Evolutionary conservation across 2,888 invertebrate genomes (phyloP).

Genomic region (Zootermopsis nevadensis): DNA sequence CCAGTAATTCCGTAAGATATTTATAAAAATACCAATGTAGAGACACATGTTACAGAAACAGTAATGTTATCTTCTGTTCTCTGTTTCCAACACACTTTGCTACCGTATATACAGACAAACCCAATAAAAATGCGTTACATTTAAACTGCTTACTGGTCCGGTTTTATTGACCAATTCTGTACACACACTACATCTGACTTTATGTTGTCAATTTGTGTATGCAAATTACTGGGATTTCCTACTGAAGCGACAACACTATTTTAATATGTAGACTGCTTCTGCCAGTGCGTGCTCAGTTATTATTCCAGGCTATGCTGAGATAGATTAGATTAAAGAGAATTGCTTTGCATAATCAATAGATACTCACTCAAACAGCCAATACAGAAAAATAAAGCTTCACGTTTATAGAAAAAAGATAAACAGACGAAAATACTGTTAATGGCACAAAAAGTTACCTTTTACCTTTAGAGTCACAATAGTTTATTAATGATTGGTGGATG

Average conservation of each 20-base stretch:
- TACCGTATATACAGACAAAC: neutral
- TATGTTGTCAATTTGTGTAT: conserved; percentile 28
- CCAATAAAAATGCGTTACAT: neutral
- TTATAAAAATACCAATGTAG: neutral
- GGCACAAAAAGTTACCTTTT: too few relatives aligned
- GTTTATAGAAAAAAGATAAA: too few relatives aligned
- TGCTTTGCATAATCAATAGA: neutral
- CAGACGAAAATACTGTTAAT: too few relatives aligned
- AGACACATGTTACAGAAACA: neutral
- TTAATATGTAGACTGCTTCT: neutral
- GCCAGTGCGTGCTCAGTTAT: neutral
- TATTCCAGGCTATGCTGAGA: neutral
- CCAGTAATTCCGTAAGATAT: neutral
- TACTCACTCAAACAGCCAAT: neutral
- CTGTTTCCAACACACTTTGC: neutral
- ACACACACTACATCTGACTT: conserved; percentile 3
- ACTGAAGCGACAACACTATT: conserved; percentile 11
- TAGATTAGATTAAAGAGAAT: conserved; percentile 4
- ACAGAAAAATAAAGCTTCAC: too few relatives aligned
- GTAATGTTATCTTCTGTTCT: neutral
- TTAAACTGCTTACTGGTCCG: conserved; percentile 21
- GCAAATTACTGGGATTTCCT: conserved; percentile 8
- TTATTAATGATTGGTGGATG: too few relatives aligned
- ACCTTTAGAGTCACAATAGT: too few relatives aligned
- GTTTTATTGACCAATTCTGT: neutral